These are phyloP conservation scores for Pogonophryne albipinna DNA, from an alignment of 2,797 vertebrate genomes.

Conservation along the genomic window DNA sequence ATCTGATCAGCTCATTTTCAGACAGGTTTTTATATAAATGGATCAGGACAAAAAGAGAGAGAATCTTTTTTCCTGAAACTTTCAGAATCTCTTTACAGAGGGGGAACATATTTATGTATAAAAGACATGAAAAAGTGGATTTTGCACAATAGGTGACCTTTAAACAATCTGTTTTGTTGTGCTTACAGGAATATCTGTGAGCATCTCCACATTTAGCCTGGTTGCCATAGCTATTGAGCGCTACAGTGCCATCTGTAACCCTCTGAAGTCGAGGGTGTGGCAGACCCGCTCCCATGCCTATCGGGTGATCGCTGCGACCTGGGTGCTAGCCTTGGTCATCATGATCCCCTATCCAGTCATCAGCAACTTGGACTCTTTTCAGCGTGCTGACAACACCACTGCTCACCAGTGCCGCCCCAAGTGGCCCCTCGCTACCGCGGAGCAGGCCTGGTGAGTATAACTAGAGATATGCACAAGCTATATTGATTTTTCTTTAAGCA, in stretches of 20 bases:
- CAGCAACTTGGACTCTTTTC: slow-evolving; percentile 81
- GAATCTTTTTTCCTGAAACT: no score
- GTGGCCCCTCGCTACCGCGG: slow-evolving; percentile 86
- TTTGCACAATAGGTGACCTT: background rate
- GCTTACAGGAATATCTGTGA: slow-evolving; percentile 92
- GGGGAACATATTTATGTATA: no score
- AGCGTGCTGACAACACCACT: slow-evolving; percentile 66
- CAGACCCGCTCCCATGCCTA: slow-evolving; percentile 96
- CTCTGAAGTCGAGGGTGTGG: slow-evolving; percentile 94
- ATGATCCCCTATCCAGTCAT: slow-evolving; percentile 95
- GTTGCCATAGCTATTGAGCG: slow-evolving; percentile 97
- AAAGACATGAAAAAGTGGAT: no score
- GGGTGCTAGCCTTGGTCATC: slow-evolving; percentile 90
- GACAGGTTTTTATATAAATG: no score
- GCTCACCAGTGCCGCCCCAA: slow-evolving; percentile 87
- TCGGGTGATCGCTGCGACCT: slow-evolving; percentile 92
- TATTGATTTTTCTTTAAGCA: background rate
- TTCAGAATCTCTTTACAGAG: no score
- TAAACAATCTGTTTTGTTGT: slow-evolving; percentile 30
- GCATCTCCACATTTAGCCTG: slow-evolving; percentile 96
- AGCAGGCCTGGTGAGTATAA: slow-evolving; percentile 90
- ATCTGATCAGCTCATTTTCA: no score
- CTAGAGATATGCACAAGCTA: background rate
- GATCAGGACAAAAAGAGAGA: no score
- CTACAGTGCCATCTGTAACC: slow-evolving; percentile 97